Conservation (phyloP, 2,113 vertebrate genomes). For the Rhea americana region DNA sequence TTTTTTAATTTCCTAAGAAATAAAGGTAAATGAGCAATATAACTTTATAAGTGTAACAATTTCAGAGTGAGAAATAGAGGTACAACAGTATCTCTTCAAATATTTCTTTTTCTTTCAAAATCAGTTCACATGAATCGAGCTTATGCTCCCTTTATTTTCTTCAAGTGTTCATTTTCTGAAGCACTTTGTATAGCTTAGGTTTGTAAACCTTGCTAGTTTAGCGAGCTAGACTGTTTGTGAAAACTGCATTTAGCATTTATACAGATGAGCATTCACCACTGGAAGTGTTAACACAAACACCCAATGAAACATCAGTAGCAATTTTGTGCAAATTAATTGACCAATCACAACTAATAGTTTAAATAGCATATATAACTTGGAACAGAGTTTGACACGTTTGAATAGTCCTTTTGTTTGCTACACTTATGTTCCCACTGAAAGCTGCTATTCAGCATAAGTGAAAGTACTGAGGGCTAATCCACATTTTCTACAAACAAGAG, state of each 20-base stretch:
- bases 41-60: background rate
- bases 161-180: background rate
- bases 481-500: background rate
- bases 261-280: background rate
- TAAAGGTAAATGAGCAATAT: background rate
- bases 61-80: background rate
- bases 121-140: background rate
- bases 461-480: background rate
- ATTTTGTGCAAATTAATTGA: slow-evolving; percentile 18
- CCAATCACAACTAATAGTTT: background rate
- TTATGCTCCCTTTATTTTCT: background rate
- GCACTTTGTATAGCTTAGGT: background rate
- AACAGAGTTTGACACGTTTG: slow-evolving; percentile 8
- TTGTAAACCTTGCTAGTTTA: background rate
- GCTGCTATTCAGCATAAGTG: background rate
- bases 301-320: background rate
- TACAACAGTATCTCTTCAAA: background rate
- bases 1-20: background rate
- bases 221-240: background rate
- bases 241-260: background rate
- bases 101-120: background rate
- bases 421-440: background rate
- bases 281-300: background rate
- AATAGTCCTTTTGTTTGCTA: slow-evolving; percentile 42
- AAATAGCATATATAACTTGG: background rate